These are phyloP conservation scores for Chloromyia formosa DNA, from an alignment of 2,888 invertebrate species.

Conservation along the genomic window DNA sequence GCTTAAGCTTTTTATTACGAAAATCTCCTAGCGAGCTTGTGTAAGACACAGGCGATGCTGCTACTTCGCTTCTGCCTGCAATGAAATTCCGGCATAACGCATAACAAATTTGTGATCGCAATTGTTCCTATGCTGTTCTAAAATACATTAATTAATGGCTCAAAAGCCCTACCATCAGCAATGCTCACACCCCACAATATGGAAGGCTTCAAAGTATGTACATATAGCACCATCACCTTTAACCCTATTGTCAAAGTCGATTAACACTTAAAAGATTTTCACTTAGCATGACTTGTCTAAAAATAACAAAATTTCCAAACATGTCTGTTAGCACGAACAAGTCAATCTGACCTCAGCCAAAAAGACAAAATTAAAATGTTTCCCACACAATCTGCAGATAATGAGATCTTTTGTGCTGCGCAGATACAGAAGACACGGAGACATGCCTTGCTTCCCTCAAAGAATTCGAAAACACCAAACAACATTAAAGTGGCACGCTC, in stretches of 20 bases:
- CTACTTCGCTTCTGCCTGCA: no score
- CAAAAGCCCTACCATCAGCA: no score
- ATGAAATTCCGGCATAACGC: no score
- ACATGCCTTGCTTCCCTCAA: background rate
- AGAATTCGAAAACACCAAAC: background rate
- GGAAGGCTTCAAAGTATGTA: no score
- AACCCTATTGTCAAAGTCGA: background rate
- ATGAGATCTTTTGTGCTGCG: no score
- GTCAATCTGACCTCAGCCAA: background rate
- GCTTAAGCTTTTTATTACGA: no score
- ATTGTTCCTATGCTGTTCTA: no score
- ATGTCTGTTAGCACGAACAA: background rate
- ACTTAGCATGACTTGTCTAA: background rate
- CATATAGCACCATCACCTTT: background rate
- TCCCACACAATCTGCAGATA: background rate
- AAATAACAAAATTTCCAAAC: background rate
- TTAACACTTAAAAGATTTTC: slow-evolving; percentile 14
- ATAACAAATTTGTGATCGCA: no score
- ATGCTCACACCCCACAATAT: no score
- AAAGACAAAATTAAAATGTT: background rate
- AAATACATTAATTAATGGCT: no score
- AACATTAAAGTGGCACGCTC: background rate
- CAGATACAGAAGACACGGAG: background rate
- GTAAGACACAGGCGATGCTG: no score
- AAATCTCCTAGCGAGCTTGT: no score